A percentile compares a stretch with the other conserved stretches of the same genome.
These are phyloP conservation scores for Nipponia nippon DNA, from an alignment of 2,113 vertebrate genomes.

Conservation along the genomic window DNA sequence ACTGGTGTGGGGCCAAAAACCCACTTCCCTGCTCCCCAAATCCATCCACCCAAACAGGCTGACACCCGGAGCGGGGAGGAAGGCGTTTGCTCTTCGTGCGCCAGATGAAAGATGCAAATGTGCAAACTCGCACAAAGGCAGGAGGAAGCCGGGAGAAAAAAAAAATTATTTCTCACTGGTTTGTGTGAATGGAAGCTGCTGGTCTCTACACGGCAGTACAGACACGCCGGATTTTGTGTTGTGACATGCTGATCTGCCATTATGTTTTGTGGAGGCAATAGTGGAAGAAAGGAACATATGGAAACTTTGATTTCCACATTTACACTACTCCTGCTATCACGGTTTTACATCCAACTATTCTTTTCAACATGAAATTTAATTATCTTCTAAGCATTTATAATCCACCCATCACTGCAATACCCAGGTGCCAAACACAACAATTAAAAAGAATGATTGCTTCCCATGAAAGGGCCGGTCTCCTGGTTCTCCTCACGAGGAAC, in stretches of 20 bases:
- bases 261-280: neutral
- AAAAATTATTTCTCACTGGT: neutral
- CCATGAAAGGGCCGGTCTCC: neutral
- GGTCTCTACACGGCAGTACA: neutral
- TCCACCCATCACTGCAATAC: neutral
- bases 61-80: fast-evolving
- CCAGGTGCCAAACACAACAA: neutral
- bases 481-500: neutral
- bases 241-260: neutral
- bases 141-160: neutral
- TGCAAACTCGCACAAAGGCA: neutral
- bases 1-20: neutral
- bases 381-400: neutral
- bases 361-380: neutral
- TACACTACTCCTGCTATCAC: neutral
- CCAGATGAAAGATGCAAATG: neutral
- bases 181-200: neutral
- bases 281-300: neutral
- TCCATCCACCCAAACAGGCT: neutral
- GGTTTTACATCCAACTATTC: neutral
- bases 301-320: neutral
- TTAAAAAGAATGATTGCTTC: neutral
- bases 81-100: neutral
- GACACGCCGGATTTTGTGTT: neutral
- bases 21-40: neutral